Evolutionary conservation across 1,140 invertebrate genomes (phyloP), one percentile per base, ranked within the genome.

Genomic region (Sycobia sp.): DNA sequence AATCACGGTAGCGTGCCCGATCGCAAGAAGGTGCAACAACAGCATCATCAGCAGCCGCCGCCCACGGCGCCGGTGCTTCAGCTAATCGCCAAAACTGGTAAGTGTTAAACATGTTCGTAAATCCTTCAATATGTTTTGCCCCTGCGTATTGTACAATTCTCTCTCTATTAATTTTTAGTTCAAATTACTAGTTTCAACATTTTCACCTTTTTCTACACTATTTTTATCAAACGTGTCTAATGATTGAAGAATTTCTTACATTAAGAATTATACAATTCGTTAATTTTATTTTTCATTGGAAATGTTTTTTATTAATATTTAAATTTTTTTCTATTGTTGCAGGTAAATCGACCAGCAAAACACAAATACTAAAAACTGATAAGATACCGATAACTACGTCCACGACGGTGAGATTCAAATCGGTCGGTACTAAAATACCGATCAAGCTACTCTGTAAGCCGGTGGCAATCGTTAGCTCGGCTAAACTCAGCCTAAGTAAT

Each of bases 1-100:
- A 87, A 86, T 73, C 85, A 79, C 59, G 79, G 83, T 34, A 70
- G 78, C 18, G 3, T 34, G 2, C 73, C 69, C 53, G 76, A 77
- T 59, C 71, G 62, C 59, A 80, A 79, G 56, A 49, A 54, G 10
- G 16, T 61, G 70, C 34, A 67, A 64, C 1, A 69, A 69, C 41
- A 29, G 5, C 3, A 70, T 69, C 46, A 38, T 4, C 39, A 68
- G 23, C 25, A 43, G 39, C 27, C 25, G 9, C 39, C 44, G 9
- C 34, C 46, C 0, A 18, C 29, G 7, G 25, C 38, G 20, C 61
- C 38, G 29, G 10, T 44, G 0, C 13, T 56, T 11, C 46, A 57
- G 10, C 14, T 65, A 1, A 11, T 49, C 9, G 43, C 43, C 9
- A 59, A 65, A 4, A 13, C 50, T 55, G 36, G 51, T 65, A 54